Percentiles rank a stretch among this genome's conserved stretches.
Evolutionary conservation across 2,113 vertebrate genomes (phyloP).

Genomic region (Nyctereutes procyonoides): DNA sequence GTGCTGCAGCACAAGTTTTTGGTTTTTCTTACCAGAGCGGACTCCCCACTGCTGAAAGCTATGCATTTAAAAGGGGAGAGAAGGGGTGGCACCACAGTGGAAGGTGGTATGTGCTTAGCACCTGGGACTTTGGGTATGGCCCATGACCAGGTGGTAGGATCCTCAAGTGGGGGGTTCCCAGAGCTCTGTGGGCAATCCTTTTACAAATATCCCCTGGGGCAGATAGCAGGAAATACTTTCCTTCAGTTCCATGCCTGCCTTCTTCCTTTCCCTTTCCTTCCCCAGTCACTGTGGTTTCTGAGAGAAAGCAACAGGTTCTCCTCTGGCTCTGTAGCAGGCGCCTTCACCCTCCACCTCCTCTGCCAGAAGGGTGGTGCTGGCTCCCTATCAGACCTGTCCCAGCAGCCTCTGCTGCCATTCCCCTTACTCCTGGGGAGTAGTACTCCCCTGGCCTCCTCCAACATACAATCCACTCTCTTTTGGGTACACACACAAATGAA

Average conservation of each 20-base stretch:
- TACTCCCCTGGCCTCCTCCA: neutral
- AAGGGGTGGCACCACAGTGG: neutral
- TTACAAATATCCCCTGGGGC: no score
- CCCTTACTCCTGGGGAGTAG: no score
- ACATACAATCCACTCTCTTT: neutral
- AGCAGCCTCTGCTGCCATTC: neutral
- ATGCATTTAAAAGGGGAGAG: neutral
- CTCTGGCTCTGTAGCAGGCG: neutral
- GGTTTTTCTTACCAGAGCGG: neutral
- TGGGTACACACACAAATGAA: neutral
- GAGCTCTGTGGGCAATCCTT: neutral
- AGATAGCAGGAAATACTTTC: neutral
- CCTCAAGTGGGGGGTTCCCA: neutral
- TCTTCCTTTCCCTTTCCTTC: neutral
- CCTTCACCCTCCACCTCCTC: neutral
- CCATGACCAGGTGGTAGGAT: neutral
- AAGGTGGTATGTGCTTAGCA: neutral
- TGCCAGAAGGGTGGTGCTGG: no score
- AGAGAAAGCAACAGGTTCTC: neutral
- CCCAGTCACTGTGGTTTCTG: neutral
- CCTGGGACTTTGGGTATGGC: neutral
- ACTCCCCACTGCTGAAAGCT: neutral
- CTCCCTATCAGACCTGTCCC: neutral
- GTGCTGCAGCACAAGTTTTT: neutral
- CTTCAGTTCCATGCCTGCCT: neutral